Base-by-base conservation (phyloP, 2,113 vertebrate genomes). In the Cathartes aura region DNA sequence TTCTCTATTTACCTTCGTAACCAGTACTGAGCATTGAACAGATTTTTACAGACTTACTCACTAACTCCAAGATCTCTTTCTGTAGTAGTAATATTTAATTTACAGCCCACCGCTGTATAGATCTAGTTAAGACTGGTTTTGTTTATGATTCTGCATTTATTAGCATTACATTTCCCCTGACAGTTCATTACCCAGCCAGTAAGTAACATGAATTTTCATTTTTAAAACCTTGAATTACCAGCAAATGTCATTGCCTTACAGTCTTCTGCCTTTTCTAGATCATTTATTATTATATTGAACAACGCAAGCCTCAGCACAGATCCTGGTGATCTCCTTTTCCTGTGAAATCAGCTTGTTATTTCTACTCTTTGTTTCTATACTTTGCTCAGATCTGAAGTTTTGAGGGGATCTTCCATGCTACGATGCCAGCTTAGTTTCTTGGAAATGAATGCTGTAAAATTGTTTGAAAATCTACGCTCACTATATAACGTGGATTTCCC, bases 121-220 rank as follows among this genome's bases (percentile, higher is more conserved):
- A 58, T 82, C 75, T 80, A 73, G 71, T 52, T 76, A 80, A 48
- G 30, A 52, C 26, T 60, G 58, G 29, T 48, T 93, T 91, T 90
- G 29, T 83, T 87, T 92, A 55, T 80, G 78, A 75, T 47, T 34
- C 26, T 82, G 56, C 36, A 75, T 79, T 71, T 95, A 43, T 67
- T 74, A 86, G 18, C 30, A 72, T 47, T 72, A 36, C 23, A 36
- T 92, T 92, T 88, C 60, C 52, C 70, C 17, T 68, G 47, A 38
- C 18, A 80, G 29, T 55, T 93, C 27, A 71, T 88, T 85, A 70
- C 2, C 5, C 16, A 80, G 14, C 6, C n/a, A 72, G 42, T 15
- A 89, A 86, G 48, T 72, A 86, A 72, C 22, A 76, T 60, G 52
- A 88, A 90, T 94, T 93, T 80, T 86, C 19, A 68, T 89, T 92